A percentile compares a stretch with the other conserved stretches of the same genome.
phyloP scores from a whole-genome alignment of 2,797 vertebrate species.

The Cuniculus paca region DNA sequence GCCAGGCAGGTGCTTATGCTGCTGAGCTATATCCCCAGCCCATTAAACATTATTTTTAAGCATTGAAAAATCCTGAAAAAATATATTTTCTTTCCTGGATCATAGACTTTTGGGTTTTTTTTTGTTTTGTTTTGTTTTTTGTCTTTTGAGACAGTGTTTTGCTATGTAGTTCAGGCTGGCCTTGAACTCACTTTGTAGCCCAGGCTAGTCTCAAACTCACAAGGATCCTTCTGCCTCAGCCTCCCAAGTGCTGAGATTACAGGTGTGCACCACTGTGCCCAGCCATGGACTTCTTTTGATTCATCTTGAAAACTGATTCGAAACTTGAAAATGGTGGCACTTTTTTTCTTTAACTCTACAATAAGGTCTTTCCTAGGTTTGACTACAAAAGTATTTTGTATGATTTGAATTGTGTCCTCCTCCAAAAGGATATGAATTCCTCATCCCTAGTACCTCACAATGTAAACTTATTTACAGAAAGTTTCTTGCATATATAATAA shows the following conservation, averaged over 20 bases:
- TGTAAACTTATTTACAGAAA: not conserved
- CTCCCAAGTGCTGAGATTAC: too few relatives aligned
- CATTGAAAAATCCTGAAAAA: not conserved
- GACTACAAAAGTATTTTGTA: not conserved
- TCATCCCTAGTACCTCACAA: not conserved
- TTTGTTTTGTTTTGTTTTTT: too few relatives aligned
- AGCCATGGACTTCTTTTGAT: too few relatives aligned
- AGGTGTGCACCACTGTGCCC: too few relatives aligned
- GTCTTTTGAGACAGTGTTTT: too few relatives aligned
- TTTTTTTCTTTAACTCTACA: not conserved
- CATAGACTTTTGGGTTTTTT: too few relatives aligned
- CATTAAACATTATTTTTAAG: not conserved
- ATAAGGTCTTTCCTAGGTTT: not conserved
- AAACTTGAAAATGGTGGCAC: not conserved
- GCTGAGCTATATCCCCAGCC: too few relatives aligned
- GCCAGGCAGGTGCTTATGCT: too few relatives aligned
- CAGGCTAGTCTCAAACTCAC: too few relatives aligned
- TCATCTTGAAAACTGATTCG: not conserved
- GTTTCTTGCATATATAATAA: not conserved
- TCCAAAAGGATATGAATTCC: not conserved
- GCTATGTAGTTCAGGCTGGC: too few relatives aligned
- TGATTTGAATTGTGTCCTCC: not conserved
- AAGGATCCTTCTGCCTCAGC: too few relatives aligned
- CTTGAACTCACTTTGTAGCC: too few relatives aligned
- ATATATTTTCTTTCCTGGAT: not conserved